Evolutionary conservation across 2,113 vertebrate species (phyloP).

Genomic region (Istiophorus platypterus): DNA sequence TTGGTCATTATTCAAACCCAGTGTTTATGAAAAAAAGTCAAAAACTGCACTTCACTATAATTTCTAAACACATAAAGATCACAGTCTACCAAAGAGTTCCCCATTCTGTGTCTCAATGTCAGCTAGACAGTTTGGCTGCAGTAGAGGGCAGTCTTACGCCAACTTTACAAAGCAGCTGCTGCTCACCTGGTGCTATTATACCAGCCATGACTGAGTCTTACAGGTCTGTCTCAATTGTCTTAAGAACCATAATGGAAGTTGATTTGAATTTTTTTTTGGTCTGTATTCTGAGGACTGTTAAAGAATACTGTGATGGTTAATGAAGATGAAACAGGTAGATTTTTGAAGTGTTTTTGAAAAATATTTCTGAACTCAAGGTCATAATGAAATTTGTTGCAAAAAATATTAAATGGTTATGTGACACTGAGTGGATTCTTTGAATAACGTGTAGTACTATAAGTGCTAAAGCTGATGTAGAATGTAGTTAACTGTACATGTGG

Average conservation of each 20-base stretch:
- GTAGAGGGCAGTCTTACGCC: conserved; percentile 82
- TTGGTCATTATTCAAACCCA: neutral
- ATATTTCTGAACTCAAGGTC: neutral
- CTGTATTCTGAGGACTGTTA: conserved; percentile 9
- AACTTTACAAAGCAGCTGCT: conserved; percentile 43
- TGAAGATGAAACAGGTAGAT: neutral
- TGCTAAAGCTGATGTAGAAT: neutral
- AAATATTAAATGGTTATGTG: neutral
- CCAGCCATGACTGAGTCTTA: neutral
- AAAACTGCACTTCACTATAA: neutral
- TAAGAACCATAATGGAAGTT: neutral
- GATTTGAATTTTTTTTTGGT: neutral
- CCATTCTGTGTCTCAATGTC: neutral
- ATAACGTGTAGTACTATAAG: neutral
- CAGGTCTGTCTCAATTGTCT: conserved; percentile 6
- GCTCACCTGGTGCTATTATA: conserved; percentile 38
- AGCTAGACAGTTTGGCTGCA: conserved; percentile 49
- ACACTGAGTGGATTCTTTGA: neutral
- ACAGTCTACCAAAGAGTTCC: neutral
- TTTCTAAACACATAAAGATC: neutral
- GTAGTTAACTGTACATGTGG: neutral
- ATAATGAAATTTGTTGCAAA: neutral
- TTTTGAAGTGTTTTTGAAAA: neutral
- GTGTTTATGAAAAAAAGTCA: neutral
- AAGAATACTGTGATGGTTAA: neutral